These are phyloP conservation scores for Thereva nobilitata DNA, from an alignment of 2,888 invertebrate genomes.

Conservation along the genomic window DNA sequence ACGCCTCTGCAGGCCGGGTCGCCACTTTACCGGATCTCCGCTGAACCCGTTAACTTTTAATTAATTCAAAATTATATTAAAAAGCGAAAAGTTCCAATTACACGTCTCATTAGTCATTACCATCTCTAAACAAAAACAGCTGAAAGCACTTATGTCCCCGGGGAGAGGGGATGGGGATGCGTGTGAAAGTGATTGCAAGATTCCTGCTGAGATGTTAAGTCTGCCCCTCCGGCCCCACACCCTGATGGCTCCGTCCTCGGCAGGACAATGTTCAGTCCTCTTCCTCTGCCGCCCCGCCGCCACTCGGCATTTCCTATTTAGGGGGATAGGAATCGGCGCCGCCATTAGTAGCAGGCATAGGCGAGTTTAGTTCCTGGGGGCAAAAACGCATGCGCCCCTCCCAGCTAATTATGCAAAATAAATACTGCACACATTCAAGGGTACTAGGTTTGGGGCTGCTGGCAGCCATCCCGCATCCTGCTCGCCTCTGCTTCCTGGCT, in stretches of 20 bases:
- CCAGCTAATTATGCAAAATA: constrained; percentile 33
- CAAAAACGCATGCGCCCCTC: constrained; percentile 23
- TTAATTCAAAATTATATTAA: constrained; percentile 31
- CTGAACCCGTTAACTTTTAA: constrained; percentile 29
- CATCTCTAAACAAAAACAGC: constrained; percentile 32
- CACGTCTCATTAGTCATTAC: constrained; percentile 34
- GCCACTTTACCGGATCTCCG: constrained; percentile 17
- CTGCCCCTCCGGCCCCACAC: too few relatives aligned
- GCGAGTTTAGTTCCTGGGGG: background rate
- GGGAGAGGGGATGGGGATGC: constrained; percentile 14
- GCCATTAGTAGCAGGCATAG: constrained; percentile 1
- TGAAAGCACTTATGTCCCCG: constrained; percentile 29
- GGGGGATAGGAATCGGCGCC: background rate
- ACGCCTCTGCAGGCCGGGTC: background rate
- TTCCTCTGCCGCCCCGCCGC: too few relatives aligned
- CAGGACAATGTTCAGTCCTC: too few relatives aligned
- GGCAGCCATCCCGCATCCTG: too few relatives aligned
- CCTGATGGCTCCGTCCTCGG: too few relatives aligned
- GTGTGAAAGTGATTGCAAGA: constrained; percentile 30
- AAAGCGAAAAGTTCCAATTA: constrained; percentile 30
- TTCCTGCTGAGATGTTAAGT: constrained; percentile 19
- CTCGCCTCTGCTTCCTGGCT: too few relatives aligned
- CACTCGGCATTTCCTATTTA: too few relatives aligned
- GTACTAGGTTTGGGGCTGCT: background rate
- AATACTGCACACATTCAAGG: constrained; percentile 25